Percentiles rank a stretch among this genome's conserved stretches.
phyloP scores from a whole-genome alignment of 2,888 invertebrate species.

The Hetaerina titia region DNA sequence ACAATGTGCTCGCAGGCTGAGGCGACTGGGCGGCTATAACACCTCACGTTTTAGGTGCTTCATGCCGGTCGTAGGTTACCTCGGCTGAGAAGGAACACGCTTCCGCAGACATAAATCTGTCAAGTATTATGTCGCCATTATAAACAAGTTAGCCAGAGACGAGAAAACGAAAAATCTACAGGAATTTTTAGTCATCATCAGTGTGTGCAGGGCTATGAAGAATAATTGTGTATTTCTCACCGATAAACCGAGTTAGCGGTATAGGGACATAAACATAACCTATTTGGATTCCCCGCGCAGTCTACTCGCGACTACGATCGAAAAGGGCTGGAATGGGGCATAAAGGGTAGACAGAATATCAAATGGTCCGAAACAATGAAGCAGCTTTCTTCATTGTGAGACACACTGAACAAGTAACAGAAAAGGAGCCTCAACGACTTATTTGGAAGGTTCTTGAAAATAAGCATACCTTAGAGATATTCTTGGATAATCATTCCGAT shows the following conservation, averaged over 20 bases:
- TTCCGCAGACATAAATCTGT: slow-evolving; percentile 19
- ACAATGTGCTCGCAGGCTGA: background rate
- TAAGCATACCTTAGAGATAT: too few species aligned
- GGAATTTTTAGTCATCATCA: background rate
- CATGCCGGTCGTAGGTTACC: background rate
- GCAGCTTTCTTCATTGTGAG: background rate
- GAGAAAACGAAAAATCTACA: background rate
- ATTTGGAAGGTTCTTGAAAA: background rate
- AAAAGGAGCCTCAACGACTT: background rate
- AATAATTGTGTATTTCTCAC: background rate
- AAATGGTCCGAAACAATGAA: background rate
- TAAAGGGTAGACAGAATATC: background rate
- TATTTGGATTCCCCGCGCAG: background rate
- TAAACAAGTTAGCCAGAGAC: background rate
- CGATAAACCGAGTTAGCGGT: background rate
- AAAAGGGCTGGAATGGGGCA: background rate
- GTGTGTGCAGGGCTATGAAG: background rate
- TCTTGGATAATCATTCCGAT: too few species aligned
- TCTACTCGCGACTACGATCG: background rate
- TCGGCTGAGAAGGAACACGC: background rate
- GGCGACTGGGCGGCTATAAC: background rate
- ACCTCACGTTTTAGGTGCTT: slow-evolving; percentile 6
- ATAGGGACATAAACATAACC: background rate
- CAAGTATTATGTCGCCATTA: background rate
- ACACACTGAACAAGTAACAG: background rate